Conservation (phyloP, 2,113 vertebrate species). For the Colaptes auratus region DNA sequence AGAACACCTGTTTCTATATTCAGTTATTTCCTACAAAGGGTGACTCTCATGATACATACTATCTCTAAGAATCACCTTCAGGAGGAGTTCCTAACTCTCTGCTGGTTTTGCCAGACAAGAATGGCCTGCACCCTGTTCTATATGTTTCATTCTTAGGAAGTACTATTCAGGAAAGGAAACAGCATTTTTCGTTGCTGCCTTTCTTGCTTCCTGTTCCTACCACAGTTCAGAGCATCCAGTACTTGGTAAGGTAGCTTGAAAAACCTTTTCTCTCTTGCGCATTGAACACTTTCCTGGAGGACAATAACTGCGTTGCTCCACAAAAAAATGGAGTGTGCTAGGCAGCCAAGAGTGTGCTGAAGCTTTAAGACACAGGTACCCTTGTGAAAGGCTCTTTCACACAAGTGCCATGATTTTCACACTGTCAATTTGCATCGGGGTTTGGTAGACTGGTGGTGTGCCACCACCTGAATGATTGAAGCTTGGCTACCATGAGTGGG, state of each 20-base stretch:
- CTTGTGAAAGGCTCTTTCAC: background rate
- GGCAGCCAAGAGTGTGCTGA: background rate
- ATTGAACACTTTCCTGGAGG: background rate
- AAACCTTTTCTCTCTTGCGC: background rate
- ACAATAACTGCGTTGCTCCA: background rate
- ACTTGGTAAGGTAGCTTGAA: background rate
- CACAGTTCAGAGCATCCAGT: background rate
- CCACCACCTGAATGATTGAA: conserved; percentile 18
- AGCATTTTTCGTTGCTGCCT: background rate
- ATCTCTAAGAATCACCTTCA: background rate
- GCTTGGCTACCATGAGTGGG: background rate
- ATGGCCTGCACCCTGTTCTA: background rate
- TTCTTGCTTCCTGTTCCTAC: background rate
- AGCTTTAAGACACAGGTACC: background rate
- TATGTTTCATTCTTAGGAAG: background rate
- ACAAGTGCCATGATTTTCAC: background rate
- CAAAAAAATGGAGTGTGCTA: background rate
- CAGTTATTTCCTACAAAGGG: background rate
- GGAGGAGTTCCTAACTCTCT: background rate
- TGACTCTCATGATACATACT: fast-evolving
- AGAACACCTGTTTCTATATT: background rate
- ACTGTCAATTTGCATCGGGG: background rate
- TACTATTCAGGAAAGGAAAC: background rate
- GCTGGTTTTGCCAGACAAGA: background rate
- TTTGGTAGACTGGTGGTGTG: background rate